Conservation (phyloP, 2,888 invertebrate species). For the Pheosia gnoma region DNA sequence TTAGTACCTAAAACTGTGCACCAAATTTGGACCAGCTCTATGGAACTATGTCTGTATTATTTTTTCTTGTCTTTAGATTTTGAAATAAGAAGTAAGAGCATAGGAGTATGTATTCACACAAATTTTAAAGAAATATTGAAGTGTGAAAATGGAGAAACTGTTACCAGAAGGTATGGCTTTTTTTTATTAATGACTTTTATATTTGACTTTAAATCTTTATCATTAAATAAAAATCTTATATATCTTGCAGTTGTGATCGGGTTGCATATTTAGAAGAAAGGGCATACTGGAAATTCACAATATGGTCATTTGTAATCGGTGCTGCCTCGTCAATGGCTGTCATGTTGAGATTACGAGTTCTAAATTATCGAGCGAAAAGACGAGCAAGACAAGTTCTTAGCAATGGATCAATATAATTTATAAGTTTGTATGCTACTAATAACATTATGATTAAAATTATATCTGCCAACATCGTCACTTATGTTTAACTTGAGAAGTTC, state of each 20-base stretch:
- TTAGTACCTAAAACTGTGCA: no score
- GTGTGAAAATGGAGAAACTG: constrained; percentile 92
- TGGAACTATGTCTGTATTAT: no score
- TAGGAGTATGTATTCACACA: constrained; percentile 92
- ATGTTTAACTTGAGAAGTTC: no score
- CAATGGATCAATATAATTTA: constrained; percentile 79
- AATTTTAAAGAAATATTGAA: constrained; percentile 92
- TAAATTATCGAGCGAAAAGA: constrained; percentile 87
- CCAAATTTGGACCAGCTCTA: no score
- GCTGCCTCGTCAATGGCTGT: constrained; percentile 87
- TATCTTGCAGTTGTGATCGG: constrained; percentile 89
- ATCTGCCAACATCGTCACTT: no score
- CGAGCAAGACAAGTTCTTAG: constrained; percentile 89
- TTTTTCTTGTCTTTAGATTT: constrained; percentile 83
- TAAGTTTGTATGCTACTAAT: constrained; percentile 8
- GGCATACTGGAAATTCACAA: constrained; percentile 93
- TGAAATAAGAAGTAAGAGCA: constrained; percentile 92
- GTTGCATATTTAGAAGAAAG: constrained; percentile 93
- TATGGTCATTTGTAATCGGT: constrained; percentile 87
- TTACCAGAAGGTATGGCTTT: constrained; percentile 87
- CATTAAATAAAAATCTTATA: neutral
- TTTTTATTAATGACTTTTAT: neutral
- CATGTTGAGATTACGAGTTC: constrained; percentile 85
- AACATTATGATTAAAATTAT: no score
- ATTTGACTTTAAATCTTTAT: neutral